Conservation (phyloP, 2,888 invertebrate genomes). For the Phortica okadai region DNA sequence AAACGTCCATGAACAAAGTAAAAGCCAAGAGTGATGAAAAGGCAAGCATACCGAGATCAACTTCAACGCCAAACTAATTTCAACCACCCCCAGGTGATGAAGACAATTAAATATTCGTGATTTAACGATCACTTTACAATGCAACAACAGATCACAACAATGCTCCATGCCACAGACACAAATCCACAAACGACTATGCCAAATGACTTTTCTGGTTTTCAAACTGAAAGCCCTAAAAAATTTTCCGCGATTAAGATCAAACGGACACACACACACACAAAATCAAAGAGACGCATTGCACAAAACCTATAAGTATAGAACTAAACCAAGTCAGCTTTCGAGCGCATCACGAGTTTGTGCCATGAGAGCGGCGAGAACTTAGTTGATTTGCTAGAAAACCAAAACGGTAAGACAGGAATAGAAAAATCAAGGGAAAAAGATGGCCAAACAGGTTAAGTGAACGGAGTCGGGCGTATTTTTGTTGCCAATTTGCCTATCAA, state of each 20-base stretch:
- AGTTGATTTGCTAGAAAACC: conserved; percentile 17
- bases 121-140: conserved; percentile 76
- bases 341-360: conserved; percentile 67
- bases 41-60: neutral
- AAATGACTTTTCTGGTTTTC: conserved; percentile 55
- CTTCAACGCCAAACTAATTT: conserved; percentile 65
- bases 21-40: neutral
- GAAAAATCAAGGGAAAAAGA: conserved; percentile 17
- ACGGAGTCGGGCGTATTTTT: conserved; percentile 43
- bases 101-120: conserved; percentile 77
- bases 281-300: conserved; percentile 8
- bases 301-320: conserved; percentile 16
- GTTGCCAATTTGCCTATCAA: conserved; percentile 73
- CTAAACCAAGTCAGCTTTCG: conserved; percentile 48
- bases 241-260: conserved; percentile 63
- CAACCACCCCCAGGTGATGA: conserved; percentile 75
- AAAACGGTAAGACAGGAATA: conserved; percentile 1
- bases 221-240: conserved; percentile 59
- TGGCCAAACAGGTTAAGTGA: conserved; percentile 64
- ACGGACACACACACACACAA: conserved; percentile 50
- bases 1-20: neutral
- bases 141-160: conserved; percentile 42
- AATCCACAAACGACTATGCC: conserved; percentile 48
- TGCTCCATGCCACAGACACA: conserved; percentile 37
- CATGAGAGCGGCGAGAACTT: conserved; percentile 45